phyloP scores from a whole-genome alignment of 2,888 invertebrate genomes.

The Euproctis similis region DNA sequence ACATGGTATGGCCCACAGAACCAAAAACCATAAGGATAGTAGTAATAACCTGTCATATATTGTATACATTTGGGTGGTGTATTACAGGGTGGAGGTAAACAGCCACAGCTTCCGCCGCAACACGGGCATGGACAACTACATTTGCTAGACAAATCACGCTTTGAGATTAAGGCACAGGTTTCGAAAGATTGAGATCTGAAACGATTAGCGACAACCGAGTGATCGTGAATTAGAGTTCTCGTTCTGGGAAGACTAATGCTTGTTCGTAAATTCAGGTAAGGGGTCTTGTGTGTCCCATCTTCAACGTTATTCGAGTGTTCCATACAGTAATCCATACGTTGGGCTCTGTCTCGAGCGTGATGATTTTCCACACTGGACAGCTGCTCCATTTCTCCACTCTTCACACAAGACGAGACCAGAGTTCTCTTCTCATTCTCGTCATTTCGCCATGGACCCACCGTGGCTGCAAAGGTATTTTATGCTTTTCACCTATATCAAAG shows the following conservation, averaged over 20 bases:
- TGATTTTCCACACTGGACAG: constrained; percentile 19
- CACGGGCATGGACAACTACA: constrained; percentile 6
- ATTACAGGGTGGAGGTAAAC: constrained; percentile 23
- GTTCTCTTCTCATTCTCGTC: constrained; percentile 29
- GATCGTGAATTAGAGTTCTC: constrained; percentile 14
- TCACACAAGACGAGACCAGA: constrained; percentile 25
- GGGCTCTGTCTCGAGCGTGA: constrained; percentile 13
- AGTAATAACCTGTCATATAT: constrained; percentile 31
- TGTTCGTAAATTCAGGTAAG: constrained; percentile 6
- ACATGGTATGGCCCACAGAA: constrained; percentile 36
- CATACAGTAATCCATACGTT: constrained; percentile 28
- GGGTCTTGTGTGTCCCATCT: constrained; percentile 12
- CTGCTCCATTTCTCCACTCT: constrained; percentile 27
- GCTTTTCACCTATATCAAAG: constrained; percentile 50
- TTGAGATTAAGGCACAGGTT: neutral
- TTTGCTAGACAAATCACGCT: neutral
- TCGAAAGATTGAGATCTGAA: neutral
- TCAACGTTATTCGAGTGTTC: constrained; percentile 38
- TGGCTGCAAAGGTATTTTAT: constrained; percentile 57
- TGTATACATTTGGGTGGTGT: constrained; percentile 25
- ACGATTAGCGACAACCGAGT: neutral
- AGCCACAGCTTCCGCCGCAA: constrained; percentile 9
- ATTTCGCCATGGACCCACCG: constrained; percentile 39
- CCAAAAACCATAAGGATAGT: constrained; percentile 35
- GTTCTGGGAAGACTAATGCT: constrained; percentile 24